Percentiles rank a stretch among this genome's conserved stretches.
These are phyloP conservation scores for Drosophila truncata DNA, from an alignment of 1,140 invertebrate genomes.

Conservation along the genomic window DNA sequence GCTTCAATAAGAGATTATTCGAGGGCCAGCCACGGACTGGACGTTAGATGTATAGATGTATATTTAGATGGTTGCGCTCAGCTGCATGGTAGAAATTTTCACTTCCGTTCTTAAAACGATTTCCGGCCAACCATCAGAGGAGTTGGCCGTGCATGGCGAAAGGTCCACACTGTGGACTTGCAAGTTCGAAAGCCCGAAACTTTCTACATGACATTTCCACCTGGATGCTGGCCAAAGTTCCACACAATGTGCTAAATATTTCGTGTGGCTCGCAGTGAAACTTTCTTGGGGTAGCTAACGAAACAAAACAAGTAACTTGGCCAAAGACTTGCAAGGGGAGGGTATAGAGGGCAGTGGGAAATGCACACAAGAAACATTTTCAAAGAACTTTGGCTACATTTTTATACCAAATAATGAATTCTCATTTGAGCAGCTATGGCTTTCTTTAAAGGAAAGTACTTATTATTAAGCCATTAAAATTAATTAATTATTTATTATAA, in stretches of 20 bases:
- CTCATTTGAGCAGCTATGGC: background rate
- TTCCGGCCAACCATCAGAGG: constrained; percentile 66
- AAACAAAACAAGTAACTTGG: constrained; percentile 33
- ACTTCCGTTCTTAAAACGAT: constrained; percentile 84
- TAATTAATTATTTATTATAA: background rate
- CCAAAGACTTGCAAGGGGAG: background rate
- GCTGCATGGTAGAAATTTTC: constrained; percentile 79
- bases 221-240: constrained; percentile 35
- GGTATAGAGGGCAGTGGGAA: background rate
- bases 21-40: constrained; percentile 52
- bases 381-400: background rate
- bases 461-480: no score
- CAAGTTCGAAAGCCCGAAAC: constrained; percentile 38
- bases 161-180: constrained; percentile 1
- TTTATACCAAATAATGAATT: background rate
- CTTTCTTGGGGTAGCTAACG: constrained; percentile 54
- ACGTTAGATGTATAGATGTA: constrained; percentile 64
- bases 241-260: constrained; percentile 48
- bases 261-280: constrained; percentile 40
- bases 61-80: constrained; percentile 82
- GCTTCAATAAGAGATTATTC: constrained; percentile 78
- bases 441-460: no score
- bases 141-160: constrained; percentile 69
- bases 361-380: background rate
- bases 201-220: constrained; percentile 70